Base-by-base conservation (phyloP, 2,113 vertebrate genomes). In the Ciconia boyciana region DNA sequence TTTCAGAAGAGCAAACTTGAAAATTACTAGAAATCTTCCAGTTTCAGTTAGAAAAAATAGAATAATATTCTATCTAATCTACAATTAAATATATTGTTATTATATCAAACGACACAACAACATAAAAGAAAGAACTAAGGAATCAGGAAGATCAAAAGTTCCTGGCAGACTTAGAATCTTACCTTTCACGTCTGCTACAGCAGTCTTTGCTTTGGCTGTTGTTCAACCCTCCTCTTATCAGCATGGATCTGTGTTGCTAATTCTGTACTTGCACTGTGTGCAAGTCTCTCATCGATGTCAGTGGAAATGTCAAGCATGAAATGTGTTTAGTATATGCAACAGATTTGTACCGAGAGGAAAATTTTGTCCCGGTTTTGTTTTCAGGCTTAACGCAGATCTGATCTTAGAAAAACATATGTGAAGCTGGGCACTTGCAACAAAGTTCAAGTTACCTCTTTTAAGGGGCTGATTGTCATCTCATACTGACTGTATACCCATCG, bases 261-360 rank as follows among this genome's bases (percentile, higher is more conserved):
- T 90, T 94, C 80, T 76, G 62, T 65, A 49, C 36, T 89, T 87
- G 43, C 25, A 64, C 80, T 49, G 34, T 39, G 17, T 83, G 32
- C 44, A 92, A 78, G 58, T 87, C 69, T 82, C 74, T 87, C 93
- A 87, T 65, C 6, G 6, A 89, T 94, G 91, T 52, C 72, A 82
- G 36, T 85, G 75, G 83, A 96, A 96, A 95, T 94, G 83, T 94
- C 95, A 96, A 96, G 89, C 83, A 62, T 94, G 70, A 94, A 95
- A 94, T 91, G 31, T 58, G 31, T 89, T 94, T 69, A 84, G 41
- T 83, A 21, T 43, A 72, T 39, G 62, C 55, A 96, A 85, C 49
- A 77, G 62, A 82, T 68, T 84, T 93, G 28, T 61, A 94, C 16
- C 0, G 1, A 95, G 65, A 76, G 36, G 57, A 92, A 79, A 94